Percentiles rank a stretch among this genome's conserved stretches.
These are phyloP conservation scores for Florisuga fusca DNA, from an alignment of 2,797 vertebrate genomes.

Conservation along the genomic window DNA sequence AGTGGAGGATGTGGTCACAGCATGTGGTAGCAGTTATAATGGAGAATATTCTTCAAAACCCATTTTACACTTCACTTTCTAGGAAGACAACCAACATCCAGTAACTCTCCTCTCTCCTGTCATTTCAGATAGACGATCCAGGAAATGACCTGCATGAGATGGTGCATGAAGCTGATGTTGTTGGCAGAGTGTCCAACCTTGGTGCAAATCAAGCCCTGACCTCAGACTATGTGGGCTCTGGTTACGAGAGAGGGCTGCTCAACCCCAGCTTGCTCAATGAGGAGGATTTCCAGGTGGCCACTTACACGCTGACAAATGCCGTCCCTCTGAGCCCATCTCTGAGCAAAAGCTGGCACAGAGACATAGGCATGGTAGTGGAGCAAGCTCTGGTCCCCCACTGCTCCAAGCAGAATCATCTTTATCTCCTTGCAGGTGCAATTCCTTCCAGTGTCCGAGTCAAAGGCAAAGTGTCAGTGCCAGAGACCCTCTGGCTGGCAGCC, in stretches of 20 bases:
- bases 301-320: constrained; percentile 73
- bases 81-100: neutral
- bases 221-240: constrained; percentile 75
- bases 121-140: constrained; percentile 81
- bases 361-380: constrained; percentile 68
- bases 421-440: constrained; percentile 74
- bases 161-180: constrained; percentile 29
- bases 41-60: neutral
- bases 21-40: neutral
- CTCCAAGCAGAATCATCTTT: constrained; percentile 63
- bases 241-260: constrained; percentile 74
- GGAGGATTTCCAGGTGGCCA: constrained; percentile 59
- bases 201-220: constrained; percentile 80
- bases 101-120: neutral
- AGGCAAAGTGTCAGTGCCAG: constrained; percentile 74
- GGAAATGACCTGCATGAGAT: constrained; percentile 69
- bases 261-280: constrained; percentile 72
- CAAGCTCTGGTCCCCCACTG: constrained; percentile 76
- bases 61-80: neutral
- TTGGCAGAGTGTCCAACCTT: constrained; percentile 61
- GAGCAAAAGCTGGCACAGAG: constrained; percentile 76
- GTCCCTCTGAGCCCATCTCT: constrained; percentile 73
- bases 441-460: constrained; percentile 71
- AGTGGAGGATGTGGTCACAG: neutral
- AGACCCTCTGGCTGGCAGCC: constrained; percentile 81